Conservation (phyloP, 2,113 vertebrate genomes). For the Mobula birostris region DNA sequence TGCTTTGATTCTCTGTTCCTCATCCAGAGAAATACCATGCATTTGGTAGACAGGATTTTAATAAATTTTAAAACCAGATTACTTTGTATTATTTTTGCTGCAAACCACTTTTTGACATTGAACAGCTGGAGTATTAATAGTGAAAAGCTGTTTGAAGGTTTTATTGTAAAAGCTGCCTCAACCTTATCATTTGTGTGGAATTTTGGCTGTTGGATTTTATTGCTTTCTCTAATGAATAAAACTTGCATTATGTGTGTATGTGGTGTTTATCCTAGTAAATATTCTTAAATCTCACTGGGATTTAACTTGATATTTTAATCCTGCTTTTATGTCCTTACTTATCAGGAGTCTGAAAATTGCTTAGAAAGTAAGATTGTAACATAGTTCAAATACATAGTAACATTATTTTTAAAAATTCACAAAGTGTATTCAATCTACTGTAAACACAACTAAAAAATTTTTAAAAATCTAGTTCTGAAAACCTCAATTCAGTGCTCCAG, state of each 20-base stretch:
- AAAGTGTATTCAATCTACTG: neutral
- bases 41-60: slow-evolving; percentile 42
- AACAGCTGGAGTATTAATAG: slow-evolving; percentile 38
- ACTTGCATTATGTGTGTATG: neutral
- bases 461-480: neutral
- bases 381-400: neutral
- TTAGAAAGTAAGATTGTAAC: neutral
- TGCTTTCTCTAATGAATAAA: neutral
- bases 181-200: neutral
- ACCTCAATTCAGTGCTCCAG: neutral
- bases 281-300: slow-evolving; percentile 29
- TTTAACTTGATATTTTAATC: slow-evolving; percentile 22
- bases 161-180: slow-evolving; percentile 26
- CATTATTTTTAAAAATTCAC: neutral
- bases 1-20: slow-evolving; percentile 43
- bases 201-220: neutral
- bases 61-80: slow-evolving; percentile 39
- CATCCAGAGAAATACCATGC: slow-evolving; percentile 39
- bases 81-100: slow-evolving; percentile 39
- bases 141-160: slow-evolving; percentile 14
- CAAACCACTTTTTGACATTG: slow-evolving; percentile 40
- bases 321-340: slow-evolving; percentile 33
- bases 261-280: neutral
- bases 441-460: neutral
- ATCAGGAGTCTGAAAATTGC: slow-evolving; percentile 12